Base-by-base conservation (phyloP, 2,797 vertebrate genomes). In the Alca torda region DNA sequence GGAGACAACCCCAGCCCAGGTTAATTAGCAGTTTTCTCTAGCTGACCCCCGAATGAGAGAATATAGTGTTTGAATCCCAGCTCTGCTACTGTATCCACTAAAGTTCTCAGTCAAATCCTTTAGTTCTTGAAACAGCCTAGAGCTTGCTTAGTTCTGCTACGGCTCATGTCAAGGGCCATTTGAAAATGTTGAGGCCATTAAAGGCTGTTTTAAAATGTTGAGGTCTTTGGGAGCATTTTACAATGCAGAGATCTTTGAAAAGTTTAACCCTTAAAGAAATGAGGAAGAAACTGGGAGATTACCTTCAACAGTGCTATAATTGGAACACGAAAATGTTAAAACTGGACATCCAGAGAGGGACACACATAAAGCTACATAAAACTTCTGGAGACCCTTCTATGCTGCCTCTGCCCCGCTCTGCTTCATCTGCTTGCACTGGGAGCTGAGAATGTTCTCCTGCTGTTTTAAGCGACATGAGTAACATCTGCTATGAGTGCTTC, bases 401-500 rank as follows among this genome's bases (percentile, higher is more conserved):
- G 39, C 20, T 90, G 90, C 39, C 41, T 67, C 50, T 79, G 61
- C 63, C 63, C 51, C 0, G 5, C 91, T 88, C 83, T 86, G 46
- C 64, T 95, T 78, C 89, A 91, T 59, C 3, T 7, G 77, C 70
- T 85, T 90, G 78, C 83, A 84, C 54, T 4, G 13, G 90, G 77
- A 92, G 41, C 74, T 93, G 57, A 45, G 83, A 84, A 82, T 60
- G 91, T 92, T 94, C 86, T 94, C 61, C 76, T 87, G 94, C 74
- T 93, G 80, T 95, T 95, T 89, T 80, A 96, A 89, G 93, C 1
- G 17, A 96, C 77, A 82, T 26, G 64, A 92, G 35, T 61, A 96
- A 96, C 93, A 97, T 95, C 96, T 96, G 96, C 91, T 96, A 33
- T 25, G 91, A 96, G 85, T 33, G 79, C 30, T 91, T 95, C 93